Evolutionary conservation across 2,888 invertebrate species (phyloP).

Genomic region (Oscheius sp.): DNA sequence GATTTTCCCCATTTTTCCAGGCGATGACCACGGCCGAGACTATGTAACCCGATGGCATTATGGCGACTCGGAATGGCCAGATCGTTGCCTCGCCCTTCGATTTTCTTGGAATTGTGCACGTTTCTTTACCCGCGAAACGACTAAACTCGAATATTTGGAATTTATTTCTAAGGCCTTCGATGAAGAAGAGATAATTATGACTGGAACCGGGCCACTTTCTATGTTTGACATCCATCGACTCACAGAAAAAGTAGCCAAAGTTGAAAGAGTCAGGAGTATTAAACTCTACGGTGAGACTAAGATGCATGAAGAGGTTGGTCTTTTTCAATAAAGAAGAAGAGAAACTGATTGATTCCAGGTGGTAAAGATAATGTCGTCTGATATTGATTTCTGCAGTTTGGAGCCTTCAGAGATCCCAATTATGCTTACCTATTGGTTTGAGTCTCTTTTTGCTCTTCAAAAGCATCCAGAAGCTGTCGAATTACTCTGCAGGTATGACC

Average conservation of each 20-base stretch:
- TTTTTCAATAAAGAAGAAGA: background rate
- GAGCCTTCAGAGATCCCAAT: constrained; percentile 32
- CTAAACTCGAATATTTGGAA: constrained; percentile 13
- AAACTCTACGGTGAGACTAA: constrained; percentile 27
- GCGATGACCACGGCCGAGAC: constrained; percentile 23
- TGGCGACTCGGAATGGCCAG: constrained; percentile 6
- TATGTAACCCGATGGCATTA: constrained; percentile 17
- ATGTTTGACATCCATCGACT: background rate
- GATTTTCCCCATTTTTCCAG: background rate
- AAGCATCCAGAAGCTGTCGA: constrained; percentile 13
- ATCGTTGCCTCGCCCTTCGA: constrained; percentile 11
- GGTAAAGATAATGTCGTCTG: constrained; percentile 33
- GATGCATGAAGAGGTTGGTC: constrained; percentile 17
- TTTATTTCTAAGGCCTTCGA: background rate
- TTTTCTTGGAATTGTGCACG: constrained; percentile 24
- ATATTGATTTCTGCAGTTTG: constrained; percentile 36
- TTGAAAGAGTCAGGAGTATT: constrained; percentile 30
- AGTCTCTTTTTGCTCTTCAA: constrained; percentile 1
- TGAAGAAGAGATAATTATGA: constrained; percentile 21
- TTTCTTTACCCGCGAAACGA: constrained; percentile 1
- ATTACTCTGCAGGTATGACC: background rate
- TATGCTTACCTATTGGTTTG: constrained; percentile 37
- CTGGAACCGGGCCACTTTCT: constrained; percentile 1
- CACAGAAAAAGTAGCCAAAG: constrained; percentile 22
- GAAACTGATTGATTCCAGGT: constrained; percentile 4